These are phyloP conservation scores for Antennarius maculatus DNA, from an alignment of 2,797 vertebrate species.

Conservation along the genomic window DNA sequence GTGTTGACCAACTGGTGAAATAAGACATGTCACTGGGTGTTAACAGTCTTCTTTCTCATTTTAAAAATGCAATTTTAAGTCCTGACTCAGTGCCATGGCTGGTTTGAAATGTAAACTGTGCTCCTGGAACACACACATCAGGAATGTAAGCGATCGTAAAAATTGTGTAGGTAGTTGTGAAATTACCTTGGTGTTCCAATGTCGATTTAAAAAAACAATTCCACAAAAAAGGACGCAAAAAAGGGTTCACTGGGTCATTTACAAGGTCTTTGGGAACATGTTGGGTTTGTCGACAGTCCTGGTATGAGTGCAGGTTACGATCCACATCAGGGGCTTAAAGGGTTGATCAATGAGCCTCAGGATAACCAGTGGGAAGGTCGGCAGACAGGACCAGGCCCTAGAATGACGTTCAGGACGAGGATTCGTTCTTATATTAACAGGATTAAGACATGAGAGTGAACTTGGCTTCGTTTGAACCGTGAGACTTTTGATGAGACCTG, in stretches of 20 bases:
- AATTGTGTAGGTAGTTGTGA: slow-evolving; percentile 7
- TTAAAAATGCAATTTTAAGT: slow-evolving; percentile 3
- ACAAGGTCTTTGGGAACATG: slow-evolving; percentile 41
- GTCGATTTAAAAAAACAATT: neutral
- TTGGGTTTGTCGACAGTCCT: slow-evolving; percentile 55
- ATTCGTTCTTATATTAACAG: slow-evolving; percentile 63
- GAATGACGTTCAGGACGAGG: slow-evolving; percentile 52
- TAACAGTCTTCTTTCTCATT: slow-evolving; percentile 10
- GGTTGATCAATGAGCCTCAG: slow-evolving; percentile 72
- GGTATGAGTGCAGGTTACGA: slow-evolving; percentile 59
- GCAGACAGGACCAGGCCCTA: slow-evolving; percentile 33
- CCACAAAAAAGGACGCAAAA: slow-evolving; percentile 29
- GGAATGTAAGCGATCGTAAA: neutral
- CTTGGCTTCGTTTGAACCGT: slow-evolving; percentile 28
- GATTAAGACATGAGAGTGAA: slow-evolving; percentile 55
- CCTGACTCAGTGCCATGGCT: slow-evolving; percentile 18
- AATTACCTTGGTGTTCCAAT: slow-evolving; percentile 13
- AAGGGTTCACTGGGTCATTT: slow-evolving; percentile 53
- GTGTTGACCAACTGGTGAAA: slow-evolving; percentile 4
- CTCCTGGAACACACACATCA: slow-evolving; percentile 24
- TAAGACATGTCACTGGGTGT: slow-evolving; percentile 11
- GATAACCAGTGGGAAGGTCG: slow-evolving; percentile 53
- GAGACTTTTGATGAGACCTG: slow-evolving; percentile 6
- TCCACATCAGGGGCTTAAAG: slow-evolving; percentile 70
- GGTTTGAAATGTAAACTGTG: slow-evolving; percentile 32